Conservation (phyloP, 2,113 vertebrate species). For the Numida meleagris region DNA sequence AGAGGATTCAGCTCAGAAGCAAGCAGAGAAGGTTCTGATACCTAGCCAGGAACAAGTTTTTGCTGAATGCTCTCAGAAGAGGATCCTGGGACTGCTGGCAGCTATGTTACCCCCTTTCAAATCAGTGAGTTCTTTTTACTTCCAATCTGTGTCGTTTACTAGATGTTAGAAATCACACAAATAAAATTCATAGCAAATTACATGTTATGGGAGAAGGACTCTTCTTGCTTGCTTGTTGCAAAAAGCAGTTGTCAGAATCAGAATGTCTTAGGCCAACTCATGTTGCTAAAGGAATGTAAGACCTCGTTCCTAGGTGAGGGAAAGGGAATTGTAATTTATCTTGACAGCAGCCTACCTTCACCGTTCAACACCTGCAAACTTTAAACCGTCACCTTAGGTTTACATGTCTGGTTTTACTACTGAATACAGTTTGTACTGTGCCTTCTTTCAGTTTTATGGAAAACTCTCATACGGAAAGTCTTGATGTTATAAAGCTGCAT, state of each 20-base stretch:
- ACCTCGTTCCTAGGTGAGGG: not conserved
- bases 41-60: conserved; percentile 92
- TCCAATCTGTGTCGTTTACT: not conserved
- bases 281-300: not conserved
- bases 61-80: conserved; percentile 96
- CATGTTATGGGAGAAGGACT: not conserved
- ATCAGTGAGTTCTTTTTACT: conserved; percentile 79
- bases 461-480: not conserved
- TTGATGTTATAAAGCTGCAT: not conserved
- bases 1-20: conserved; percentile 67
- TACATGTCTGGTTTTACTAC: not conserved
- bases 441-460: not conserved
- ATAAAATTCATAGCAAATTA: not conserved
- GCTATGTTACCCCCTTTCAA: conserved; percentile 94
- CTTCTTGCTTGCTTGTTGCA: not conserved
- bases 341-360: not conserved
- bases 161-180: not conserved
- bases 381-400: not conserved
- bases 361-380: not conserved
- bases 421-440: not conserved
- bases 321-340: not conserved
- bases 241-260: not conserved
- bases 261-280: not conserved
- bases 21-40: conserved; percentile 76
- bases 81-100: conserved; percentile 92